Percentiles rank a stretch among this genome's conserved stretches.
Conservation (phyloP, 2,888 invertebrate genomes). For the Hipparchia semele region DNA sequence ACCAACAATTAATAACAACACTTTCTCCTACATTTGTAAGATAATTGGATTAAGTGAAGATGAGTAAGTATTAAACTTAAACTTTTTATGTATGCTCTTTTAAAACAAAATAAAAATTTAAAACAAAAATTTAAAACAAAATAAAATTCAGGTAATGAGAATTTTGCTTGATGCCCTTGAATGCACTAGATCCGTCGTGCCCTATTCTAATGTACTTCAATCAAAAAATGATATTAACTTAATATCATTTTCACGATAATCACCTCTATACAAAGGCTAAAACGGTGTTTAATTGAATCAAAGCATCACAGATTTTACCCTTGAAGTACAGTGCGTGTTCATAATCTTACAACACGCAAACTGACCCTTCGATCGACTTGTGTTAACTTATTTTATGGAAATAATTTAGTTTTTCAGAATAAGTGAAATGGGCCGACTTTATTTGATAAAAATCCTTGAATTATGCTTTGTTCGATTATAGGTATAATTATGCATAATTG, state of each 20-base stretch:
- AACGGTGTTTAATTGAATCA: constrained; percentile 7
- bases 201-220: constrained; percentile 31
- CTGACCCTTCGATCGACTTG: constrained; percentile 42
- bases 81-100: too few species aligned
- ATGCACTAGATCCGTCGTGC: constrained; percentile 47
- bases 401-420: constrained; percentile 39
- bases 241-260: constrained; percentile 16
- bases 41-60: too few species aligned
- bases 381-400: constrained; percentile 34
- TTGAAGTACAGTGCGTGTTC: constrained; percentile 42
- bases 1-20: too few species aligned
- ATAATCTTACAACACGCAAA: constrained; percentile 46
- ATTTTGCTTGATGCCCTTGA: too few species aligned
- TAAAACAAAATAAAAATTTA: too few species aligned
- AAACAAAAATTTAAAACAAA: too few species aligned
- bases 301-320: constrained; percentile 21
- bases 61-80: too few species aligned
- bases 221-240: constrained; percentile 1
- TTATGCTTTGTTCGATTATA: background rate
- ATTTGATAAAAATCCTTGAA: constrained; percentile 13
- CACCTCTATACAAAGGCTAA: constrained; percentile 17
- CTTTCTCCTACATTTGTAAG: too few species aligned
- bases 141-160: too few species aligned
- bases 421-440: constrained; percentile 28
- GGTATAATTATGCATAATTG: background rate